Percentiles rank a stretch among this genome's conserved stretches.
phyloP scores from a whole-genome alignment of 2,888 invertebrate species.

The Mycalesis mineus region DNA sequence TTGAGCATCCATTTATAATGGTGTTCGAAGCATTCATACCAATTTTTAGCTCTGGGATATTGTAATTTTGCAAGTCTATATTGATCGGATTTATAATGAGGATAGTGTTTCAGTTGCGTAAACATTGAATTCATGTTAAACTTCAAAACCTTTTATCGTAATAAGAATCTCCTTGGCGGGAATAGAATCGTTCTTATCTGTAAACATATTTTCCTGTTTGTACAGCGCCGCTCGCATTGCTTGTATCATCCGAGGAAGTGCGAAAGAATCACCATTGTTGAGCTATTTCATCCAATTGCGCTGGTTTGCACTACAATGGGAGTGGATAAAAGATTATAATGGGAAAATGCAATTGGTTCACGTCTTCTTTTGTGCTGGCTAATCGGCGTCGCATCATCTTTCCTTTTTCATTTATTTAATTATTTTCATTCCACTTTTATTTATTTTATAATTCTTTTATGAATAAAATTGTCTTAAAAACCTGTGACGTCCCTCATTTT shows the following conservation, averaged over 20 bases:
- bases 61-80: no score
- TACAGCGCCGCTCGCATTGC: background rate
- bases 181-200: conserved; percentile 10
- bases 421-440: no score
- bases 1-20: no score
- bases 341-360: conserved; percentile 26
- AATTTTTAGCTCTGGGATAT: no score
- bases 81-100: no score
- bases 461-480: no score
- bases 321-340: conserved; percentile 24
- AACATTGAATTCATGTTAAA: background rate
- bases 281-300: conserved; percentile 22
- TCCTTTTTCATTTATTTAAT: conserved; percentile 11
- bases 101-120: no score
- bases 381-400: conserved; percentile 19
- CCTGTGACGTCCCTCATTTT: no score
- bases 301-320: conserved; percentile 21
- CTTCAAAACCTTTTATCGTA: conserved; percentile 9
- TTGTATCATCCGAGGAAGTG: conserved; percentile 2
- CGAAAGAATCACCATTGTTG: conserved; percentile 18
- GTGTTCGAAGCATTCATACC: no score
- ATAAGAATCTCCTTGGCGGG: conserved; percentile 7
- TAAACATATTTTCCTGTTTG: conserved; percentile 11
- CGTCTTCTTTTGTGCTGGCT: conserved; percentile 25
- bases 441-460: no score